phyloP scores from a whole-genome alignment of 2,113 vertebrate genomes.

The Seriola quinqueradiata region DNA sequence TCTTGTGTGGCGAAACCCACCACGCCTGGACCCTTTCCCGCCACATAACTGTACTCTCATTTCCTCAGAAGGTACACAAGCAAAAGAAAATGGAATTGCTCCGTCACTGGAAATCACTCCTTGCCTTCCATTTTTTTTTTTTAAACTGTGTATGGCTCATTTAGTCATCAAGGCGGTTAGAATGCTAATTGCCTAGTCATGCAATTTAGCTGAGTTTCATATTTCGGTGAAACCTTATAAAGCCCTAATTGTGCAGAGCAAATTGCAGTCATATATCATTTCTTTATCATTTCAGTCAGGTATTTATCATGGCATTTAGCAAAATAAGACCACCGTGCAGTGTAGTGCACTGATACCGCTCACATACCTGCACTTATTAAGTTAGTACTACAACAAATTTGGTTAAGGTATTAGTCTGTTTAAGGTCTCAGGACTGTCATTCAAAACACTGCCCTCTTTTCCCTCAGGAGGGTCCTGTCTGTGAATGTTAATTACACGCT shows the following conservation, averaged over 20 bases:
- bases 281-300: conserved; percentile 57
- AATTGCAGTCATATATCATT: conserved; percentile 69
- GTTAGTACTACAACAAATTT: conserved; percentile 56
- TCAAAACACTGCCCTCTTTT: conserved; percentile 43
- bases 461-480: conserved; percentile 20
- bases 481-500: conserved; percentile 27
- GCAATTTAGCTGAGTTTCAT: conserved; percentile 62
- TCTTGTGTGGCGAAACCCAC: conserved; percentile 41
- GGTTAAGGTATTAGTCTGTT: conserved; percentile 70
- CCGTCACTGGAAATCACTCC: conserved; percentile 51
- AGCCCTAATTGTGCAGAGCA: conserved; percentile 60
- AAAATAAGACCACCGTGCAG: conserved; percentile 49
- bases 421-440: conserved; percentile 60
- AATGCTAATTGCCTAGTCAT: conserved; percentile 54
- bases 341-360: conserved; percentile 10
- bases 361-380: conserved; percentile 70
- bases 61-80: conserved; percentile 67
- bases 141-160: conserved; percentile 56
- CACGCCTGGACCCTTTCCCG: conserved; percentile 46
- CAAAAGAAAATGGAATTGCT: conserved; percentile 34
- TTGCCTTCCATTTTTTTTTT: conserved; percentile 43
- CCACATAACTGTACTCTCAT: conserved; percentile 64
- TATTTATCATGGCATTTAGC: conserved; percentile 48
- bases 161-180: conserved; percentile 68
- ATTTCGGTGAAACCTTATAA: conserved; percentile 61